Conservation (phyloP, 2,797 vertebrate genomes). For the Bovichtus variegatus region DNA sequence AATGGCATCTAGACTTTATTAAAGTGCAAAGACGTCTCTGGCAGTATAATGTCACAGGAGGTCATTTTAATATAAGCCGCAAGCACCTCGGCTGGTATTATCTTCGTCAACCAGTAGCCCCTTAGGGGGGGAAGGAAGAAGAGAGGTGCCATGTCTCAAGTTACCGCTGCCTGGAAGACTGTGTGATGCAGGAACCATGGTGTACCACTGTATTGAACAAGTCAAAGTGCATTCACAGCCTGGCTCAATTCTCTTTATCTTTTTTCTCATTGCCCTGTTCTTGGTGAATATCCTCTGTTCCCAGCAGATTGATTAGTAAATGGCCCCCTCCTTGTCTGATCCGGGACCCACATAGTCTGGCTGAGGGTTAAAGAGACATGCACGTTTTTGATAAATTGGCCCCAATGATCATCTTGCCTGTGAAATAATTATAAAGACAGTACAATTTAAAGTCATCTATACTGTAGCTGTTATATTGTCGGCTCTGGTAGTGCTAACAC, state of each 20-base stretch:
- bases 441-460: background rate
- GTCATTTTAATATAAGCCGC: constrained; percentile 87
- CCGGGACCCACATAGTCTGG: background rate
- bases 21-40: constrained; percentile 82
- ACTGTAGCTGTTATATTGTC: background rate
- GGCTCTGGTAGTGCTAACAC: background rate
- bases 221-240: constrained; percentile 82
- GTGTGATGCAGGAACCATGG: constrained; percentile 74
- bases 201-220: constrained; percentile 80
- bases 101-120: constrained; percentile 83
- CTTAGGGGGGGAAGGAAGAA: constrained; percentile 73
- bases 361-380: constrained; percentile 30
- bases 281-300: constrained; percentile 35
- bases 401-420: background rate
- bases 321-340: constrained; percentile 23
- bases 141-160: constrained; percentile 76
- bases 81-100: constrained; percentile 77
- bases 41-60: constrained; percentile 80
- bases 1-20: constrained; percentile 85
- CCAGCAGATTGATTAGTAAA: constrained; percentile 49
- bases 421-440: constrained; percentile 1
- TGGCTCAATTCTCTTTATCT: constrained; percentile 57
- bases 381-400: constrained; percentile 11
- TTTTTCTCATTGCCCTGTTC: constrained; percentile 38
- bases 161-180: constrained; percentile 82